Conservation (phyloP, 1,140 invertebrate species). For the Planococcus citri region DNA sequence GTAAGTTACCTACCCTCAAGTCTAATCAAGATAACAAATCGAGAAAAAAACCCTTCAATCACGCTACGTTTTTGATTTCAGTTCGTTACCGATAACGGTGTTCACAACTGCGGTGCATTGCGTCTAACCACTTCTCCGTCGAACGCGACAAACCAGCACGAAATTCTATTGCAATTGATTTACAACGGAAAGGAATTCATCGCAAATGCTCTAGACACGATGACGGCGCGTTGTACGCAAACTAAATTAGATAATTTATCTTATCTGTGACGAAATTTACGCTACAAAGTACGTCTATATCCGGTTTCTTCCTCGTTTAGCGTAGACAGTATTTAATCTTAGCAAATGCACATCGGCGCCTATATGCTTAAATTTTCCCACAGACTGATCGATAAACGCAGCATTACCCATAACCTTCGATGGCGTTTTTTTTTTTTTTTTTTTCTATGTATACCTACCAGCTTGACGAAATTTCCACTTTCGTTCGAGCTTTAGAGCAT, state of each 20-base stretch:
- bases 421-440: too few species aligned
- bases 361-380: too few species aligned
- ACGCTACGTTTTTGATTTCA: background rate
- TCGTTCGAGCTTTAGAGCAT: too few species aligned
- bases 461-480: too few species aligned
- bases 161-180: background rate
- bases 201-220: background rate
- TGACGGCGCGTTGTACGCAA: background rate
- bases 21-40: too few species aligned
- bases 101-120: background rate
- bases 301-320: too few species aligned
- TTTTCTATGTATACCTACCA: too few species aligned
- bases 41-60: background rate
- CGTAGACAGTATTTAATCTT: too few species aligned
- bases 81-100: conserved; percentile 2
- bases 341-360: too few species aligned
- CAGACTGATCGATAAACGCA: too few species aligned
- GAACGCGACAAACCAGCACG: background rate
- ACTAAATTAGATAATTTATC: conserved; percentile 13
- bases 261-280: conserved; percentile 8
- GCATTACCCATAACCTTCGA: too few species aligned
- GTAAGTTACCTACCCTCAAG: conserved; percentile 14
- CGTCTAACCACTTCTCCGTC: background rate
- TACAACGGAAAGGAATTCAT: conserved; percentile 1
- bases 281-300: background rate